Evolutionary conservation across 2,113 vertebrate species (phyloP).

Genomic region (Maccullochella peelii): DNA sequence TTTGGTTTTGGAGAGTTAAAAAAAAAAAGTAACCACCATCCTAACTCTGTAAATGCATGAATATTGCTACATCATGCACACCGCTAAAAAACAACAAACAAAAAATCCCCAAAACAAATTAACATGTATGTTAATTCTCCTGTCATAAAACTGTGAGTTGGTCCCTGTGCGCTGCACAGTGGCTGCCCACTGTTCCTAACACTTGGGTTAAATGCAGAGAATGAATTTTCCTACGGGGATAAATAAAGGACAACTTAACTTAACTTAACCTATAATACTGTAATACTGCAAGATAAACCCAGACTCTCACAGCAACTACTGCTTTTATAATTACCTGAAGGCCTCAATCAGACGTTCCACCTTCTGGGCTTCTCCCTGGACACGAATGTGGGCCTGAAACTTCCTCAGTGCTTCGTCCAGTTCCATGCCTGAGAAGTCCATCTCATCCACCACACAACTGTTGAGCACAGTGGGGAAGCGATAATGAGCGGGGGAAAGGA

Average conservation of each 20-base stretch:
- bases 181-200: no score
- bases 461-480: not conserved
- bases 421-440: slow-evolving; percentile 98
- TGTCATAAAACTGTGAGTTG: no score
- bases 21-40: no score
- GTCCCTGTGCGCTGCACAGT: no score
- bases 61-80: no score
- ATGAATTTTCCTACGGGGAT: no score
- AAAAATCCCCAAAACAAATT: no score
- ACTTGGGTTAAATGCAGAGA: no score
- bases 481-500: not conserved
- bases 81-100: no score
- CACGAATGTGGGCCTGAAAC: slow-evolving; percentile 98
- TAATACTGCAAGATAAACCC: not conserved
- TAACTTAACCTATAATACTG: not conserved
- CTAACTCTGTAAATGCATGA: no score
- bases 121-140: no score
- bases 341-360: slow-evolving; percentile 98
- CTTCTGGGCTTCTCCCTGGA: slow-evolving; percentile 98
- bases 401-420: slow-evolving; percentile 97
- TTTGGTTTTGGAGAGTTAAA: not conserved
- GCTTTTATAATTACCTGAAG: slow-evolving; percentile 88
- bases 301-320: not conserved
- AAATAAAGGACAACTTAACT: no score
- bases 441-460: slow-evolving; percentile 98